A percentile compares a stretch with the other conserved stretches of the same genome.
phyloP scores from a whole-genome alignment of 2,113 vertebrate genomes.

The Kryptolebias marmoratus region DNA sequence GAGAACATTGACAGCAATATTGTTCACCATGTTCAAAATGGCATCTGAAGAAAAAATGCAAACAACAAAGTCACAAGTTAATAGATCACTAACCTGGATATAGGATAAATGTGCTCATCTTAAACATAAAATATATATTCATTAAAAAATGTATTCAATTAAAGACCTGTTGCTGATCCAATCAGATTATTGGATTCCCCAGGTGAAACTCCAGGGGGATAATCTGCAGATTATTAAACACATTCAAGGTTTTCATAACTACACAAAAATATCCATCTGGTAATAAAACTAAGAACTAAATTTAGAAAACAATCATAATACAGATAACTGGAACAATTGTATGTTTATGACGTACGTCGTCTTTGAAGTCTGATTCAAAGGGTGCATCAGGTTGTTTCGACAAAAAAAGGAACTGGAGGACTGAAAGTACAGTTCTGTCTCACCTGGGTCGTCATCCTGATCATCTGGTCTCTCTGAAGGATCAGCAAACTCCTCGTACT shows the following conservation, averaged over 20 bases:
- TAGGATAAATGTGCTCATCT: neutral
- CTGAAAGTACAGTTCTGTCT: slow-evolving; percentile 19
- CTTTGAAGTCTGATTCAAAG: too few relatives aligned
- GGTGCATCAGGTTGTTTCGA: neutral
- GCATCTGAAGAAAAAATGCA: slow-evolving; percentile 83
- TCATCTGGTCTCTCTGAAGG: slow-evolving; percentile 89
- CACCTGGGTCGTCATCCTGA: slow-evolving; percentile 93
- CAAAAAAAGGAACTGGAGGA: neutral
- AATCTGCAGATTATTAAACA: slow-evolving; percentile 80
- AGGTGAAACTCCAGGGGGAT: slow-evolving; percentile 84
- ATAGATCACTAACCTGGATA: neutral
- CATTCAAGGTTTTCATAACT: neutral
- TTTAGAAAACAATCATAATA: neutral
- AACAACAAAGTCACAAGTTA: slow-evolving; percentile 1
- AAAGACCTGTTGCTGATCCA: slow-evolving; percentile 91
- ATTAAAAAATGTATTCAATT: neutral
- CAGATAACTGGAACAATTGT: neutral
- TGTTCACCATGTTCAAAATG: slow-evolving; percentile 96
- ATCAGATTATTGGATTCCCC: slow-evolving; percentile 93
- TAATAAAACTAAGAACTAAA: neutral
- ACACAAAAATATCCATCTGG: neutral
- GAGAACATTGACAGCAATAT: slow-evolving; percentile 95
- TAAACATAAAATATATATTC: neutral
- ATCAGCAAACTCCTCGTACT: slow-evolving; percentile 95
- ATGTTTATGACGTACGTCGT: too few relatives aligned